Percentiles rank a stretch among this genome's conserved stretches.
Conservation (phyloP, 2,113 vertebrate genomes). For the Lepisosteus osseus region DNA sequence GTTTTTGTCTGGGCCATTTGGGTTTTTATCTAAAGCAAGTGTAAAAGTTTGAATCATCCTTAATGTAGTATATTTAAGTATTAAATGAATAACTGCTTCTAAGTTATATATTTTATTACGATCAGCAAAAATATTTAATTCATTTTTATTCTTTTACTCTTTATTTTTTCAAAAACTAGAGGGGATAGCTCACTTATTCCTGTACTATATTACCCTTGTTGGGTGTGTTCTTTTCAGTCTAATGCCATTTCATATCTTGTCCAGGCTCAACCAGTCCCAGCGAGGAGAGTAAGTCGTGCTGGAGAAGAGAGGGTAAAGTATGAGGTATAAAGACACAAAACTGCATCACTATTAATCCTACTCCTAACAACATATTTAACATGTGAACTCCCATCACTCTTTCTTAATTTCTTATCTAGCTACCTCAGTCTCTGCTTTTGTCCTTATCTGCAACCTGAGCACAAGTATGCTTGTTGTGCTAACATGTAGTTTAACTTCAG, state of each 20-base stretch:
- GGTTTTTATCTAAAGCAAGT: no score
- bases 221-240: constrained; percentile 38
- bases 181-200: neutral
- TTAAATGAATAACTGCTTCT: no score
- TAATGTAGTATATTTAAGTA: no score
- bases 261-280: constrained; percentile 70
- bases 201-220: neutral
- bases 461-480: constrained; percentile 12
- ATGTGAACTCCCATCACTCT: constrained; percentile 47
- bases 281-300: constrained; percentile 78
- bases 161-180: no score
- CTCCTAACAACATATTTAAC: constrained; percentile 24
- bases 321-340: constrained; percentile 73
- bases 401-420: constrained; percentile 51
- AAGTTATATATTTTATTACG: no score
- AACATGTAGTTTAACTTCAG: constrained; percentile 12
- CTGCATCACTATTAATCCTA: constrained; percentile 23
- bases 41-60: no score
- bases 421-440: constrained; percentile 24
- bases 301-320: constrained; percentile 84
- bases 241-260: constrained; percentile 78
- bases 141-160: no score
- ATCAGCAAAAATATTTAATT: no score
- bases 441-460: constrained; percentile 7
- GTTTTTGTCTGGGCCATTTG: no score